Evolutionary conservation across 2,797 vertebrate species (phyloP).

Genomic region (Leucoraja ocellata): DNA sequence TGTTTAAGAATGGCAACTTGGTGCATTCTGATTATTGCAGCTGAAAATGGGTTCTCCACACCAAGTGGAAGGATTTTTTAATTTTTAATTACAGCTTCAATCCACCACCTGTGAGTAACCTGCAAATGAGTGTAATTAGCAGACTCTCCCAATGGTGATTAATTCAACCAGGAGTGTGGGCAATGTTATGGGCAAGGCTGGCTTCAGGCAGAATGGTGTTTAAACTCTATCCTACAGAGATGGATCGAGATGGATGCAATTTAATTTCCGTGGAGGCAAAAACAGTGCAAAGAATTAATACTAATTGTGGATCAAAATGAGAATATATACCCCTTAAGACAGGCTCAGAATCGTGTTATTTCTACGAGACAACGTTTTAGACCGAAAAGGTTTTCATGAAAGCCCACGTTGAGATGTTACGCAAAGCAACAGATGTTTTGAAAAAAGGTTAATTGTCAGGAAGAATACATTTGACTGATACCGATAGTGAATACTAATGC

Average conservation of each 20-base stretch:
- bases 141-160: background rate
- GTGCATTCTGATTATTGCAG: background rate
- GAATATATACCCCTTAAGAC: background rate
- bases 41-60: background rate
- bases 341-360: constrained; percentile 11
- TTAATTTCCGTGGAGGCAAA: background rate
- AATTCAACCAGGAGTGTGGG: background rate
- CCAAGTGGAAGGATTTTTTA: background rate
- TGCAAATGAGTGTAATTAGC: background rate
- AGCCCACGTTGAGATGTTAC: background rate
- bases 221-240: background rate
- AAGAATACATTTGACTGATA: background rate
- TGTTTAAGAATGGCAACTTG: background rate
- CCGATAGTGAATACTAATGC: background rate
- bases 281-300: background rate
- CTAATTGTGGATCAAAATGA: background rate
- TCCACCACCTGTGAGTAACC: background rate
- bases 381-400: background rate
- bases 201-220: background rate
- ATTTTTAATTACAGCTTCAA: background rate
- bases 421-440: background rate
- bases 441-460: background rate
- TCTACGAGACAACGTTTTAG: background rate
- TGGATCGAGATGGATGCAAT: background rate
- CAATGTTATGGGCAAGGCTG: background rate